Evolutionary conservation across 2,888 invertebrate species (phyloP), one percentile per base, ranked within the genome.

Genomic region (Stenoptilia bipunctidactyla): DNA sequence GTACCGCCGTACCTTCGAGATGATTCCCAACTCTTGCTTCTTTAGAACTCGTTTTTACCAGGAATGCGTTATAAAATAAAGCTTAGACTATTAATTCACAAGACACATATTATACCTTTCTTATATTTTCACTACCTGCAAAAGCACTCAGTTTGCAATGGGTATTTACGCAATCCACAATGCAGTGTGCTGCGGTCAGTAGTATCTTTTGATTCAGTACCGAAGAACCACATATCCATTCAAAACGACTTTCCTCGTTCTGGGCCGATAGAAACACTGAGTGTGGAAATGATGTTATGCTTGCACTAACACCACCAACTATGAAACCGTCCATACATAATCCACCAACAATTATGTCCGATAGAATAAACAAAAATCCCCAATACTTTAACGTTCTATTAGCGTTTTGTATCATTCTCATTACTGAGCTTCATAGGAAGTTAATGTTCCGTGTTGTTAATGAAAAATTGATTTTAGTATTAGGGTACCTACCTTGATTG

Each of bases 181-280:
- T 1, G 36, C 62, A 61, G 25, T 59, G 59, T 0, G 50, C 60
- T 0, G 59, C 58, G 0, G 64, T 59, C 12, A 63, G 10, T 3
- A 55, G 2, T 0, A 61, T 27, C 5, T 40, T 38, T 14, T 61
- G 59, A 30, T 57, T 61, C 13, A 64, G 25, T 5, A 63, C 41
- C 0, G 62, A 51, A 0, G 51, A 43, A 0, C 61, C 58, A 34
- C 60, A 65, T 0, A 50, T 45, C 50, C 47, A 55, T 2, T 15
- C 20, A 10, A 30, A 30, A 9, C n/a, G 9, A 9, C 3, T 4
- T 3, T 9, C n/a, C 10, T 8, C 6, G 3, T 9, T n/a, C 12
- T 30, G 6, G 10, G 30, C 30, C 2, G 37, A 4, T 4, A 57
- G 37, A 15, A 40, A 53, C 0, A 49, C 47, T 1, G 49, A 40